Conservation (phyloP, 2,113 vertebrate genomes). For the Onychostruthus taczanowskii region DNA sequence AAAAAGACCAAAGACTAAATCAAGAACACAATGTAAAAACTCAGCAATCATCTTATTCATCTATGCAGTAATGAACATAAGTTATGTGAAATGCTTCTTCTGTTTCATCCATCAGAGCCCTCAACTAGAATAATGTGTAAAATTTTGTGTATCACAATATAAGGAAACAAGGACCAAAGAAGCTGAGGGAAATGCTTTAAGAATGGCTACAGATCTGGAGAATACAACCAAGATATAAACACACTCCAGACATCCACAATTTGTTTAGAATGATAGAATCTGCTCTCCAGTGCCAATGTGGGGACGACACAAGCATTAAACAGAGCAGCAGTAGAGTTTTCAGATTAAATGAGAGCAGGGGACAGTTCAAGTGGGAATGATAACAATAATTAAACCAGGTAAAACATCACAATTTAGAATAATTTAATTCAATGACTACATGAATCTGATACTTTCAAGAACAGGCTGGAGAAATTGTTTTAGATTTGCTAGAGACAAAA, state of each 20-base stretch:
- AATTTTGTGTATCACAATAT: neutral
- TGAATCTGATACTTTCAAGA: neutral
- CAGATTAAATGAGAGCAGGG: neutral
- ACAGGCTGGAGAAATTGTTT: neutral
- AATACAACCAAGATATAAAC: neutral
- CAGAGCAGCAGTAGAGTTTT: neutral
- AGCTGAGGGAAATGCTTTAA: neutral
- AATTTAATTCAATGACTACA: neutral
- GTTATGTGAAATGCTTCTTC: neutral
- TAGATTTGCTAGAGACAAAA: neutral
- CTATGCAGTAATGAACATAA: neutral
- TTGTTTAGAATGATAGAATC: neutral
- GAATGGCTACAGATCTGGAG: neutral
- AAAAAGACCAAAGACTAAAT: neutral
- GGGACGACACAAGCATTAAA: neutral
- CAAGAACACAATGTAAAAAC: neutral
- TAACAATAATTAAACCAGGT: neutral
- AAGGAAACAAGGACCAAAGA: neutral
- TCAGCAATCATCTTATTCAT: neutral
- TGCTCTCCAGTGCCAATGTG: neutral
- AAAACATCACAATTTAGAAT: neutral
- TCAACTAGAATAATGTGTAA: neutral
- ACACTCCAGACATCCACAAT: neutral
- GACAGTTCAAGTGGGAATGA: neutral
- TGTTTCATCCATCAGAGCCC: neutral